Evolutionary conservation across 2,888 invertebrate genomes (phyloP), one percentile per base, ranked within the genome.

Genomic region (Timandra comae): DNA sequence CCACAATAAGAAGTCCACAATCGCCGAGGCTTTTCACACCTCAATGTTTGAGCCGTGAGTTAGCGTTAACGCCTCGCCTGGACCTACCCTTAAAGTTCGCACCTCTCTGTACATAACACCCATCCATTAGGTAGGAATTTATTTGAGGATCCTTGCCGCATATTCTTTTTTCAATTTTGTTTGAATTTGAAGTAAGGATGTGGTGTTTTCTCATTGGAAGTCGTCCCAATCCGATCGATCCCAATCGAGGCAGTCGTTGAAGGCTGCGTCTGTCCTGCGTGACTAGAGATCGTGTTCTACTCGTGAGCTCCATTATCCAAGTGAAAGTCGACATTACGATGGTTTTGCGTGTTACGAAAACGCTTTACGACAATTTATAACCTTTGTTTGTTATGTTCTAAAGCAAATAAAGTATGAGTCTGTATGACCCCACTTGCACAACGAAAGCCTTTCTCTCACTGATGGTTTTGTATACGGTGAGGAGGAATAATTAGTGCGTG

Each of bases 1-100:
- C 63, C 57, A 64, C 73, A 81, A 78, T 73, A 77, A 74, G 71
- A 72, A 55, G 57, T 57, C 65, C 65, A 64, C 66, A 61, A 59
- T 55, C n/a, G 52, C 56, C 50, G 55, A 57, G 57, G 72, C 81
- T 84, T 85, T 85, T 85, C 84, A 85, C 85, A 85, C 85, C 81
- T 85, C 67, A 59, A 62, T 84, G 75, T 85, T 85, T 84, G 82
- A 61, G 54, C 54, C 56, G 55, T 54, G 62, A 52, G 72, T 84
- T 85, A 84, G 74, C 71, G 61, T 82, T 79, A 72, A 84, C 85
- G 77, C 84, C 81, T 80, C 58, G 56, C 70, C 75, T 81, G 65
- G 79, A 56, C 60, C 69, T 67, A 79, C 82, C 82, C 81, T 64
- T 74, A 76, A 73, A 70, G 66, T 74, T 84, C 76, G 77, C 84